These are phyloP conservation scores for Hylaea fasciaria DNA, from an alignment of 2,888 invertebrate genomes.

Conservation along the genomic window DNA sequence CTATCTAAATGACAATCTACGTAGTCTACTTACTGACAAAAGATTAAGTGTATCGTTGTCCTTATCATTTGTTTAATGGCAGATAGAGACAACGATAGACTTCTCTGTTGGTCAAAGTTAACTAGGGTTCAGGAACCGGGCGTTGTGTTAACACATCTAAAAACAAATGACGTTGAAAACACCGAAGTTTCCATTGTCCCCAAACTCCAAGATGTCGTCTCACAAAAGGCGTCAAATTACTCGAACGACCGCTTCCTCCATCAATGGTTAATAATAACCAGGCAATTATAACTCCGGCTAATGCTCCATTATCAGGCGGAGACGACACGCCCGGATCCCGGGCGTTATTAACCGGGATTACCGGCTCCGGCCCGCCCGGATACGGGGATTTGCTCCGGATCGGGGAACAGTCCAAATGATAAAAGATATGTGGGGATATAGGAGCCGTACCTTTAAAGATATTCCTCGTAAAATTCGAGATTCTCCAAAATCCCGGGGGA, in stretches of 20 bases:
- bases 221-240: conserved; percentile 46
- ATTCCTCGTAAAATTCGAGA: conserved; percentile 31
- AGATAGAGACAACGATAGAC: too few relatives aligned
- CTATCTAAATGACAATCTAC: too few relatives aligned
- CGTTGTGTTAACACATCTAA: neutral
- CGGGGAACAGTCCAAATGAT: conserved; percentile 79
- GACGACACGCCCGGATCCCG: conserved; percentile 53
- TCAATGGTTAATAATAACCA: conserved; percentile 65
- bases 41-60: too few relatives aligned
- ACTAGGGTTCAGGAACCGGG: too few relatives aligned
- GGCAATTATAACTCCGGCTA: conserved; percentile 77
- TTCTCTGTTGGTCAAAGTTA: too few relatives aligned
- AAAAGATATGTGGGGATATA: conserved; percentile 69
- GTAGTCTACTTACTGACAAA: too few relatives aligned
- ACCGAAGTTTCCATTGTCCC: conserved; percentile 29
- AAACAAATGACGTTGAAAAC: conserved; percentile 26
- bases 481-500: conserved; percentile 30
- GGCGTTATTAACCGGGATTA: conserved; percentile 84
- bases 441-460: conserved; percentile 36
- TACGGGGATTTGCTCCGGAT: conserved; percentile 82
- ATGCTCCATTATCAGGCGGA: conserved; percentile 71
- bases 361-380: conserved; percentile 76
- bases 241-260: conserved; percentile 54
- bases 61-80: too few relatives aligned
- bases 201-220: conserved; percentile 32